These are phyloP conservation scores for Teleopsis dalmanni DNA, from an alignment of 1,140 invertebrate genomes.

Conservation along the genomic window DNA sequence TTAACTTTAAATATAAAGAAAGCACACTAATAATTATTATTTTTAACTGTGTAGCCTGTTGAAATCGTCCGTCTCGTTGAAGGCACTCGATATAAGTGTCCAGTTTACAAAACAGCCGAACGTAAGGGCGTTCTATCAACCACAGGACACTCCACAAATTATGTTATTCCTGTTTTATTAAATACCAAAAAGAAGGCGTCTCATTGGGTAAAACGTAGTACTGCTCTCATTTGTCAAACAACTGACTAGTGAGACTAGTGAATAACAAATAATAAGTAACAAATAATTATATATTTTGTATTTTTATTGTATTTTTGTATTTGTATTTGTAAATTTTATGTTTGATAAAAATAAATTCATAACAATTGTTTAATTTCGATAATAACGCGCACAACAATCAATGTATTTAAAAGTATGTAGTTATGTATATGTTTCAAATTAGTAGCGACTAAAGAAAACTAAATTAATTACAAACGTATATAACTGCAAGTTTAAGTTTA, in stretches of 20 bases:
- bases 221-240: conserved; percentile 76
- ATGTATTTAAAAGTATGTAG: too few species aligned
- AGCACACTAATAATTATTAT: not conserved
- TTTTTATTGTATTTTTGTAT: conserved; percentile 6
- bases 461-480: too few species aligned
- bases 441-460: too few species aligned
- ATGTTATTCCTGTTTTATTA: conserved; percentile 70
- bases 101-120: conserved; percentile 82
- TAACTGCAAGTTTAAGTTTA: too few species aligned
- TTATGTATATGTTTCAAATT: too few species aligned
- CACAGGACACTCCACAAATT: conserved; percentile 88
- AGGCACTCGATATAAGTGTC: conserved; percentile 63
- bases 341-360: too few species aligned
- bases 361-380: too few species aligned
- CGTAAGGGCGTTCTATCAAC: conserved; percentile 75
- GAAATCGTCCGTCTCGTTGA: conserved; percentile 50
- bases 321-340: too few species aligned
- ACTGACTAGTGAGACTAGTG: conserved; percentile 8
- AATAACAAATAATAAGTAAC: too few species aligned
- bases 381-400: too few species aligned
- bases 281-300: conserved; percentile 1
- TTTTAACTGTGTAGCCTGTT: conserved; percentile 42
- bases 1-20: not conserved
- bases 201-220: conserved; percentile 85
- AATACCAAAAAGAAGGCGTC: conserved; percentile 58